These are phyloP conservation scores for Lysandra coridon DNA, from an alignment of 2,888 invertebrate genomes.

Conservation along the genomic window DNA sequence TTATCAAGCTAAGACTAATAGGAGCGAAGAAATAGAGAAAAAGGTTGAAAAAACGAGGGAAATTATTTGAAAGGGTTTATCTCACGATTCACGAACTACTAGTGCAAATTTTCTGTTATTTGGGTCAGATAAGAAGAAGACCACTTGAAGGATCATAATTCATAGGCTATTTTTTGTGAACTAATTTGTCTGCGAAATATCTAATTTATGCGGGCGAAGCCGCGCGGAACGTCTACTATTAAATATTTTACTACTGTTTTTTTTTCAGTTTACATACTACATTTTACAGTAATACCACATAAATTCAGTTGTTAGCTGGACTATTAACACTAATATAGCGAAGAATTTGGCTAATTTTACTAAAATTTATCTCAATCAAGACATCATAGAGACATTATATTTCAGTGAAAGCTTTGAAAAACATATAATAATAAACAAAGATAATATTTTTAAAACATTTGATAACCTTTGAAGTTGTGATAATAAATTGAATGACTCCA, in stretches of 20 bases:
- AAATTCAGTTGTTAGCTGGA: neutral
- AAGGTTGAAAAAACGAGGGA: no score
- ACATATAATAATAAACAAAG: neutral
- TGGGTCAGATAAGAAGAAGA: no score
- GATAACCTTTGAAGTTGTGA: conserved; percentile 29
- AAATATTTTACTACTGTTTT: neutral
- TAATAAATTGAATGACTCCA: conserved; percentile 25
- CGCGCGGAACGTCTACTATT: no score
- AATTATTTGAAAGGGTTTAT: no score
- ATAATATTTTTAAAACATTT: conserved; percentile 10
- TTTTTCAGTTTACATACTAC: neutral
- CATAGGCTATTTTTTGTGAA: no score
- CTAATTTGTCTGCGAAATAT: no score
- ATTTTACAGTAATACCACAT: neutral
- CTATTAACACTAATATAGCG: neutral
- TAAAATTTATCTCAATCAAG: neutral
- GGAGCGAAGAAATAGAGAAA: no score
- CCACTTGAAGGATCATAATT: no score
- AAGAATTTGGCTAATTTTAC: neutral
- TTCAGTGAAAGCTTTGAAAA: conserved; percentile 8
- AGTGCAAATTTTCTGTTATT: no score
- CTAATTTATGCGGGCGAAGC: no score
- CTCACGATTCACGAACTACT: no score
- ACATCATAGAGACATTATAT: neutral
- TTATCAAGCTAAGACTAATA: no score